These are phyloP conservation scores for Dissostichus mawsoni DNA, from an alignment of 2,113 vertebrate species.

Conservation along the genomic window DNA sequence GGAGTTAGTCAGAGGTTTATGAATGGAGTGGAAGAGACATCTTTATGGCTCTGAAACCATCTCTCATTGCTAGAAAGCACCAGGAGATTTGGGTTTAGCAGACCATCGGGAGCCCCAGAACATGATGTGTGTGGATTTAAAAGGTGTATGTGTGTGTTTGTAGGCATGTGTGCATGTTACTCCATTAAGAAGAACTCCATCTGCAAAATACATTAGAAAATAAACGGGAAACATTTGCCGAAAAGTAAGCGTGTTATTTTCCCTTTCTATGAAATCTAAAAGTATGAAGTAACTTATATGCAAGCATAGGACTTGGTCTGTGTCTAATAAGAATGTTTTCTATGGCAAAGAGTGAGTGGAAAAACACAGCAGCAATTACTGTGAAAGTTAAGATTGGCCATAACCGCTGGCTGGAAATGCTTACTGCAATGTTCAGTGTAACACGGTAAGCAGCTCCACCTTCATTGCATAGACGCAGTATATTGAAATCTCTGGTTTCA, in stretches of 20 bases:
- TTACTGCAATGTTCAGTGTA: slow-evolving; percentile 65
- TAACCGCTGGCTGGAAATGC: slow-evolving; percentile 67
- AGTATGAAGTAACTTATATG: slow-evolving; percentile 7
- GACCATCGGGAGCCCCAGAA: slow-evolving; percentile 7
- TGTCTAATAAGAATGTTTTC: slow-evolving; percentile 49
- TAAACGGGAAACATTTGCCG: neutral
- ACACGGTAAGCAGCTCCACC: slow-evolving; percentile 57
- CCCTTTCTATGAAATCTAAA: slow-evolving; percentile 12
- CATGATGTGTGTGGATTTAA: slow-evolving; percentile 2
- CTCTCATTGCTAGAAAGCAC: slow-evolving; percentile 42
- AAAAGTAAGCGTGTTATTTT: neutral
- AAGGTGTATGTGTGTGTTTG: neutral
- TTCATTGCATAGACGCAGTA: slow-evolving; percentile 46
- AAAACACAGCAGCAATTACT: slow-evolving; percentile 68
- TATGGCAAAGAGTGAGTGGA: slow-evolving; percentile 54
- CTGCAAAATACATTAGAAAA: slow-evolving; percentile 11
- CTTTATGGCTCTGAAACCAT: slow-evolving; percentile 56
- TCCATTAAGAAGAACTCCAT: neutral
- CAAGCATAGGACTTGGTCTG: neutral
- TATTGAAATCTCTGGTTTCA: slow-evolving; percentile 72
- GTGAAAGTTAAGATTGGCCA: slow-evolving; percentile 52
- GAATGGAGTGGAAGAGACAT: slow-evolving; percentile 62
- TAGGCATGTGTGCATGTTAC: neutral
- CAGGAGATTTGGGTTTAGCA: slow-evolving; percentile 31
- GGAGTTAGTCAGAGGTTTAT: slow-evolving; percentile 47